Evolutionary conservation across 1,140 invertebrate genomes (phyloP).

Genomic region (Calephelis virginiensis): DNA sequence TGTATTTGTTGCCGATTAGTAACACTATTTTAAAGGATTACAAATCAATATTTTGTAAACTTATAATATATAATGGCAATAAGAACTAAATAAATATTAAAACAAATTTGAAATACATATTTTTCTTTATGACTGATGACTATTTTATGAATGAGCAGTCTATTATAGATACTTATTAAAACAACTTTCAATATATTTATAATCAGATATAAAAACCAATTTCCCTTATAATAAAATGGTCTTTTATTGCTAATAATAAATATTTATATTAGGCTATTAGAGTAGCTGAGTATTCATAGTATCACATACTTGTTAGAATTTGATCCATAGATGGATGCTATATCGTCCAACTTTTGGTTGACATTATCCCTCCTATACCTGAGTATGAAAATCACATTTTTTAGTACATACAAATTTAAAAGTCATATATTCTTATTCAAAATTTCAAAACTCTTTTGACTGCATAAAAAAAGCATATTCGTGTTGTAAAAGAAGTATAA

Average conservation of each 20-base stretch:
- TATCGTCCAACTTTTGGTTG: constrained; percentile 66
- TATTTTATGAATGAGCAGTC: constrained; percentile 22
- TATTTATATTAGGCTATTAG: constrained; percentile 51
- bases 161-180: constrained; percentile 48
- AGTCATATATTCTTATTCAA: no score
- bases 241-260: constrained; percentile 37
- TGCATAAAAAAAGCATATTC: no score
- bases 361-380: constrained; percentile 71
- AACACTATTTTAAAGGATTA: no score
- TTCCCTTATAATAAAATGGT: no score
- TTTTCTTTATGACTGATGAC: neutral
- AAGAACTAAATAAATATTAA: no score
- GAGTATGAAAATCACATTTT: constrained; percentile 51
- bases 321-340: constrained; percentile 63
- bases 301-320: constrained; percentile 71
- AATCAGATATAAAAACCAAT: neutral
- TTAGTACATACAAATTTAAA: no score
- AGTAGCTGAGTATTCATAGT: constrained; percentile 43
- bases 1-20: no score
- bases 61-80: no score
- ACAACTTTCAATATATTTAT: constrained; percentile 9
- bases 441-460: no score
- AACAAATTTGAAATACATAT: no score
- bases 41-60: no score
- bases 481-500: no score